Evolutionary conservation across 2,113 vertebrate species (phyloP), one percentile per base, ranked within the genome.

Genomic region (Platichthys flesus): DNA sequence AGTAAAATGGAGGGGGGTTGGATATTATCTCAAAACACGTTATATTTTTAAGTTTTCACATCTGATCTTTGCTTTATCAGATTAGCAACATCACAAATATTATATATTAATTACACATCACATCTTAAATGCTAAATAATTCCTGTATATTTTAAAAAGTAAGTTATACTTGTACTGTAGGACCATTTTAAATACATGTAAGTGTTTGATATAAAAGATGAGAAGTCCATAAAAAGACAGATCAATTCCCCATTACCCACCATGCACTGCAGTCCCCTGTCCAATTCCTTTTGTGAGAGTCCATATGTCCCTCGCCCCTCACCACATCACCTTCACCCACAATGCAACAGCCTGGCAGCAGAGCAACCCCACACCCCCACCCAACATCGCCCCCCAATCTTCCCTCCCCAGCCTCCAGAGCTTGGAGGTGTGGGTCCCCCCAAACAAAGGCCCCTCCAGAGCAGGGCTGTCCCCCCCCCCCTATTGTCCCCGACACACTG

Each of bases 401-500:
- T 81, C 79, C 79, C 75, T 67, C 35, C 69, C 28, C 59, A 76
- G 70, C 86, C 45, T 35, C 20, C 14, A 79, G 69, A 86, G 67
- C 73, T 78, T 68, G 42, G 63, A 73, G 70, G 71, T 83, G 81
- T 21, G 88, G 79, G 70, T 81, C 65, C 78, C 73, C 40, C 59
- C 75, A 89, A 88, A 91, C 72, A 93, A 93, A 90, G 69, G 72
- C 49, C 74, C 82, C 71, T 74, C 60, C 73, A 40, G 58, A 31
- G 54, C 21, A 31, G 84, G 88, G 84, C 74, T 52, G 4, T 49
- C 23, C 23, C 26, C 26, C 23, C 23, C 26, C 26, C 70, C 78
- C 72, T 31, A 89, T 92, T 93, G 91, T 92, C 70, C 72, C 35
- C 0, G 60, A 78, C 62, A 74, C 86, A 80, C 79, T 74, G 82